Base-by-base conservation (phyloP, 1,140 invertebrate genomes). In the Diplogasteroides magnus region DNA sequence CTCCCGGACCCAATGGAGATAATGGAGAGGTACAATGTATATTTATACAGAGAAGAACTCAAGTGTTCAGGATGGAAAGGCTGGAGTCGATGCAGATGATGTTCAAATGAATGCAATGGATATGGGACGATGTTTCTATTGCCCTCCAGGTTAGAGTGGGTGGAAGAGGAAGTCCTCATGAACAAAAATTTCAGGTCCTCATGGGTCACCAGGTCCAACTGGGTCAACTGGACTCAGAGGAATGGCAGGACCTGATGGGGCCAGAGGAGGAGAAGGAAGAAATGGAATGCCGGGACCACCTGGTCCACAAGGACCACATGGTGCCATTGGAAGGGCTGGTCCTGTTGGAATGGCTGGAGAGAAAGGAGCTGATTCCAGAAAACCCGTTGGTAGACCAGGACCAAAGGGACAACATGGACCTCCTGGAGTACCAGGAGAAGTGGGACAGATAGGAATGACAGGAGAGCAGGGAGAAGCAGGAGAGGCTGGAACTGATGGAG, bases 171-270 rank as follows among this genome's bases (percentile, higher is more conserved):
- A n/a, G n/a, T n/a, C n/a, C n/a, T n/a, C n/a, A n/a, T n/a, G n/a
- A n/a, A n/a, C n/a, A n/a, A n/a, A n/a, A n/a, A n/a, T n/a, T 56
- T 56, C 0, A 56, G 23, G 15, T 15, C 15, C 15, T 56, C 23
- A 19, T 56, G 23, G 55, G 23, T 19, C 15, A 15, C 55, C 55
- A 15, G 23, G 55, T 56, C 23, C 15, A 56, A 56, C 15, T 0
- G 55, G 15, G 55, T 19, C 0, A 19, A 56, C 23, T 56, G 78
- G 78, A 67, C 69, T 74, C 32, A 72, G 80, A 63, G 78, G 78
- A 63, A 75, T 82, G 68, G 59, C 69, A 26, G 78, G 78, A 59
- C 68, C 78, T 31, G 75, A 77, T 31, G 78, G 78, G 59, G 77
- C 74, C 19, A 61, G 76, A 14, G 78, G 81, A 29, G 56, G 75